Evolutionary conservation across 2,888 invertebrate species (phyloP), one percentile per base, ranked within the genome.

Genomic region (Lydus trimaculatus): DNA sequence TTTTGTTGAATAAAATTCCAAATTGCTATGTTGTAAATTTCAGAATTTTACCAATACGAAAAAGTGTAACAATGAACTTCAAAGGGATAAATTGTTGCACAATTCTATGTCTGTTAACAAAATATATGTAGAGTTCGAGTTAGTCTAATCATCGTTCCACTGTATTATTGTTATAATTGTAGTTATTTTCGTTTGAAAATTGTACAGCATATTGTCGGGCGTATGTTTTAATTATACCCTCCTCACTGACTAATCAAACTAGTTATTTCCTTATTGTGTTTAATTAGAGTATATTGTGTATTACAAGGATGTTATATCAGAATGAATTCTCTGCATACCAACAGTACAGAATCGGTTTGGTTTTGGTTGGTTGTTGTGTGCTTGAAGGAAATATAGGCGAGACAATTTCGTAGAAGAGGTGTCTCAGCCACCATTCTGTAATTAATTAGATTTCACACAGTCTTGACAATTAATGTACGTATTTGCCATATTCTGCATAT

Each of bases 231-330:
- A 72, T 66, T 67, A 70, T 67, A 65, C 66, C 20, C 48, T 48
- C 20, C 48, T 48, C 23, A 48, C 20, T 20, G 48, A 48, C 73
- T 75, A 80, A 80, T 80, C 76, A 79, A 77, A 77, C 79, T 77
- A 76, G 77, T 80, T 78, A 76, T 79, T 77, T 76, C 74, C 75
- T 77, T 77, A 80, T 80, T 79, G 79, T 76, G 70, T 72, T 75
- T 80, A 79, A 80, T 80, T 80, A 77, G 75, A 70, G 72, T 48
- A 58, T 74, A 80, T 80, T 79, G 79, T 80, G 76, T 69, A 48
- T 23, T 48, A 48, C 20, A 20, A 48, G 48, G 20, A 48, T 48
- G 20, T 8, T 48, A 48, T 48, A 48, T 48, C 7, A 48, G 20
- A 48, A 48, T 20, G 48, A 48, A 20, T 48, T 48, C 48, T 20